These are phyloP conservation scores for Eristalis tenax DNA, from an alignment of 2,888 invertebrate genomes.

Conservation along the genomic window DNA sequence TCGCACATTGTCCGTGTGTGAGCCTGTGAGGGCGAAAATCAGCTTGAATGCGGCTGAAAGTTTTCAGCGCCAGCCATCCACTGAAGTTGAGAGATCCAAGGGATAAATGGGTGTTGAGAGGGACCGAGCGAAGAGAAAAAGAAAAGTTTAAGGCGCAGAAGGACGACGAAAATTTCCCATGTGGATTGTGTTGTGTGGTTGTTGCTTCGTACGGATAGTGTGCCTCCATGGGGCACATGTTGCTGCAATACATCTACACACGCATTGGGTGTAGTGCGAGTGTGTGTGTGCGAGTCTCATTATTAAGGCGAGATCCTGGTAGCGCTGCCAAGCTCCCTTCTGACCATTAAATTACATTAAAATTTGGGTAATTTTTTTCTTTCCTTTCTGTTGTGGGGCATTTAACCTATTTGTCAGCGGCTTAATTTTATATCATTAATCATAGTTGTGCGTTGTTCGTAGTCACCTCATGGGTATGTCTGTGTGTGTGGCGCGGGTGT, in stretches of 20 bases:
- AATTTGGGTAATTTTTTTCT: slow-evolving; percentile 19
- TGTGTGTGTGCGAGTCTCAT: slow-evolving; percentile 22
- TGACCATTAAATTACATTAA: slow-evolving; percentile 40
- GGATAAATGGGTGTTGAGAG: too few species aligned
- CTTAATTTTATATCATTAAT: slow-evolving; percentile 57
- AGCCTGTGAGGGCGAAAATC: neutral
- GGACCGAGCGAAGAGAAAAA: neutral
- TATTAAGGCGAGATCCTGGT: slow-evolving; percentile 14
- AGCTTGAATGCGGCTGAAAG: neutral
- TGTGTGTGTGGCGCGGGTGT: neutral
- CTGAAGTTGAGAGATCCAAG: neutral
- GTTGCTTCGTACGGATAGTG: neutral
- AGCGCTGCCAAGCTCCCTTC: slow-evolving; percentile 5
- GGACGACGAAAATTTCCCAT: slow-evolving; percentile 19
- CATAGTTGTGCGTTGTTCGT: slow-evolving; percentile 16
- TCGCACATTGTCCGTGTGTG: slow-evolving; percentile 2
- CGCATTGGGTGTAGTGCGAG: neutral
- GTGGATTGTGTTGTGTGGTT: neutral
- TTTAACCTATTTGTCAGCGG: slow-evolving; percentile 54
- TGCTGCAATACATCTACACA: slow-evolving; percentile 1
- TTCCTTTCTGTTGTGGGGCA: neutral
- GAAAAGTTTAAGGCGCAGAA: neutral
- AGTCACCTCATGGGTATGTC: neutral
- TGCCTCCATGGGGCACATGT: slow-evolving; percentile 40
- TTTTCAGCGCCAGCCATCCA: neutral